Evolutionary conservation across 2,797 vertebrate genomes (phyloP), one percentile per base, ranked within the genome.

Genomic region (Anguilla pacifica): DNA sequence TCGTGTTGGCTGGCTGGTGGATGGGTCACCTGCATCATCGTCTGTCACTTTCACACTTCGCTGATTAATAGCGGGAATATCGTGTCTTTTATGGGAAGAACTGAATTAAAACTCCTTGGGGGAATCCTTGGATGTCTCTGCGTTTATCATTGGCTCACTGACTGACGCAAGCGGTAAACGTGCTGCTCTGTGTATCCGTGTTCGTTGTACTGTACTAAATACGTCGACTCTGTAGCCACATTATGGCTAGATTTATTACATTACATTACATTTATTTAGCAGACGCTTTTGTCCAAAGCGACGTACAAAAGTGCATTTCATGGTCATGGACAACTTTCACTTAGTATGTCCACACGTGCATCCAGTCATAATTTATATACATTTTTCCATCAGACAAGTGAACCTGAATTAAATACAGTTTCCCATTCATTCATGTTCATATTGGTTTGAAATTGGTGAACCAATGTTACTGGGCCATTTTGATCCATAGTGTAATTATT

Each of bases 31-130:
- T 55, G 87, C 85, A 39, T 84, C 49, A 85, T 19, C 55, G 82
- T 25, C 55, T 57, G 70, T 46, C 84, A 79, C 83, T 72, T 51
- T 88, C 87, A 82, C 84, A 88, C 70, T 61, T 88, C 70, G 61
- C 85, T 72, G 85, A 85, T 85, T 67, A 70, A 85, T 85, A 31
- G 67, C 53, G 46, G 49, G 70, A 31, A 87, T 70, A 49, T 87
- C 10, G 25, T 85, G 51, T 74, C 13, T 49, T 85, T 83, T 67
- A 84, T 84, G 9, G 19, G 35, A 51, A 59, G 28, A 57, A 6
- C 11, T n/a, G 10, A 84, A 84, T 82, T 39, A 51, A 82, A 82
- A 49, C 43, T 39, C 35, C 79, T 3, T 17, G 9, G 79, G 35
- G 49, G 7, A n/a, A 49, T 67, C 19, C 86, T 67, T 13, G 35